Base-by-base conservation (phyloP, 2,797 vertebrate genomes). In the Pygocentrus nattereri region DNA sequence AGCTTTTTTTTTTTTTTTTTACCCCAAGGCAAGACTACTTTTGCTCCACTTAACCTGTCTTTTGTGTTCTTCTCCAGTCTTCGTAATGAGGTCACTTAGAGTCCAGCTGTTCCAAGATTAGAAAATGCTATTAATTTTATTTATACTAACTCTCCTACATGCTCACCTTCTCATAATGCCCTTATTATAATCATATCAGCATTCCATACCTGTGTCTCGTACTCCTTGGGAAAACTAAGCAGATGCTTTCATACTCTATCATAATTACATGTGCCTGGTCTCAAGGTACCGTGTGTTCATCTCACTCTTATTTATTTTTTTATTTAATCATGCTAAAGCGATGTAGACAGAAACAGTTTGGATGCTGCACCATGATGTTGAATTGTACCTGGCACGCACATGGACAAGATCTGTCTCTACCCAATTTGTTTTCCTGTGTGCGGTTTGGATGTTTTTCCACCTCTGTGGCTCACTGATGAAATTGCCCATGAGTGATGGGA, bases 91-190 rank as follows among this genome's bases (percentile, higher is more conserved):
- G 8, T 79, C 69, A 67, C 25, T 31, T 56, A 27, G 15, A 72
- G 71, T 68, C 50, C 74, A 65, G 7, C 56, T 69, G 25, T 23
- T 47, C 74, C 47, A 67, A 81, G 59, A 64, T 84, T 76, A 76
- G 41, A 73, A 74, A 73, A 30, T 52, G 52, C 68, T 62, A 65
- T 23, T n/a, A 25, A 23, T 50, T 79, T 64, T 50, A 69, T 83
- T 25, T 58, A 71, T 59, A 65, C 52, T 50, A n/a, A 61, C 50
- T 15, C 62, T 78, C n/a, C 1, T 23, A 21, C 67, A 74, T 34
- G 70, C 68, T n/a, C 7, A 13, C 71, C 27, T 54, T 47, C 61
- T 50, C 78, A 25, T 67, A 71, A 73, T 78, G 25, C 25, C 38
- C 12, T 59, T 41, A 52, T 84, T 52, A 64, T 59, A n/a, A 52